Conservation (phyloP, 2,888 invertebrate genomes). For the Folsomia candida region DNA sequence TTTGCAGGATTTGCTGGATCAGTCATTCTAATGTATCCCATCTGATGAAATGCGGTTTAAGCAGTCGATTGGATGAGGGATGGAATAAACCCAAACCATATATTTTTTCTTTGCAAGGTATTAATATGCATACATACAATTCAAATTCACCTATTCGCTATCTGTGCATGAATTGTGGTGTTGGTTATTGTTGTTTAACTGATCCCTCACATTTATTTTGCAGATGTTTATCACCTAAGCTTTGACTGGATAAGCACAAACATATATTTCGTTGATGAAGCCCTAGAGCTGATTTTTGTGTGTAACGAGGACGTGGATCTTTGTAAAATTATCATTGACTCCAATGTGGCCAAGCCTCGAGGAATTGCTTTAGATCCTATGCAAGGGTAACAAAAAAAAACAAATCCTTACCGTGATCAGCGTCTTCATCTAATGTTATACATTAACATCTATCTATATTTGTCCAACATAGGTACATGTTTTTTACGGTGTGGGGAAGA, state of each 20-base stretch:
- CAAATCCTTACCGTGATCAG: constrained; percentile 13
- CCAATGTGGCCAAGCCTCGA: constrained; percentile 66
- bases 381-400: constrained; percentile 65
- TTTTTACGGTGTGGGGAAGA: constrained; percentile 74
- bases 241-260: constrained; percentile 82
- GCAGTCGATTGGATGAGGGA: constrained; percentile 63
- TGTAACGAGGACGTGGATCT: constrained; percentile 63
- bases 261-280: constrained; percentile 78
- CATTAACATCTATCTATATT: too few species aligned
- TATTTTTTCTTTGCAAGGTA: constrained; percentile 66
- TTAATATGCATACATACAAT: constrained; percentile 52
- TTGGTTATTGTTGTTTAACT: too few species aligned
- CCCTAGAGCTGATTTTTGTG: constrained; percentile 67
- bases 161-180: too few species aligned
- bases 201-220: constrained; percentile 38
- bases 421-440: background rate
- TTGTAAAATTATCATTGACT: constrained; percentile 70
- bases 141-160: too few species aligned
- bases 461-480: constrained; percentile 72
- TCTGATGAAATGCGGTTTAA: constrained; percentile 65
- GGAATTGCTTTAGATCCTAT: constrained; percentile 77
- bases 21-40: constrained; percentile 61
- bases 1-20: constrained; percentile 74
- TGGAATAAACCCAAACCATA: constrained; percentile 63
- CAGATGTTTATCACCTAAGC: constrained; percentile 72